phyloP scores from a whole-genome alignment of 2,113 vertebrate species.

The Rhinoderma darwinii region DNA sequence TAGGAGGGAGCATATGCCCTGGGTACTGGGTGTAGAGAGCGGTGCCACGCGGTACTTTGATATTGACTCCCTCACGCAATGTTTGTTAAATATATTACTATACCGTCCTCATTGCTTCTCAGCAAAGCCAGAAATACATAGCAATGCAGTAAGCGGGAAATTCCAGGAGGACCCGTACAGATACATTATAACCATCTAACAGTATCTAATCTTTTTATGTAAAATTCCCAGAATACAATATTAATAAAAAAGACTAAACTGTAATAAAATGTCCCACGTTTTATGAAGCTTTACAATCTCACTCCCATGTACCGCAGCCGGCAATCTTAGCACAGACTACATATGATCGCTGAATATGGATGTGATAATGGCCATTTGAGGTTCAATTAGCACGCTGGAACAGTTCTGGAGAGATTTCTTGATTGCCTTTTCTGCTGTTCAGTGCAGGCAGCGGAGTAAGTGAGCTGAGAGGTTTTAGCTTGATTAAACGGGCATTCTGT shows the following conservation, averaged over 20 bases:
- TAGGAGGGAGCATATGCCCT: no score
- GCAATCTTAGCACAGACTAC: slow-evolving; percentile 34
- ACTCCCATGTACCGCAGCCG: not conserved
- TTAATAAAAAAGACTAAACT: slow-evolving; percentile 20
- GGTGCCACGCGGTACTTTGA: no score
- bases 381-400: slow-evolving; percentile 51
- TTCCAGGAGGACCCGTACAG: not conserved
- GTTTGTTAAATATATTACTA: not conserved
- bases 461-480: slow-evolving; percentile 52
- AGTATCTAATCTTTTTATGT: slow-evolving; percentile 1
- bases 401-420: slow-evolving; percentile 49
- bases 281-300: slow-evolving; percentile 2
- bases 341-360: slow-evolving; percentile 46
- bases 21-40: no score
- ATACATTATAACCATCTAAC: not conserved
- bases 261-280: slow-evolving; percentile 16
- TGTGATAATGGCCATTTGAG: slow-evolving; percentile 56
- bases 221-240: slow-evolving; percentile 23
- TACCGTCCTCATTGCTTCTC: not conserved
- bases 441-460: slow-evolving; percentile 26
- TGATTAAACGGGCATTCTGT: slow-evolving; percentile 49
- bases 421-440: slow-evolving; percentile 52
- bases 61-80: slow-evolving; percentile 4
- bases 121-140: not conserved
- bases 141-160: not conserved